Evolutionary conservation across 2,797 vertebrate genomes (phyloP).

Genomic region (Labroides dimidiatus): DNA sequence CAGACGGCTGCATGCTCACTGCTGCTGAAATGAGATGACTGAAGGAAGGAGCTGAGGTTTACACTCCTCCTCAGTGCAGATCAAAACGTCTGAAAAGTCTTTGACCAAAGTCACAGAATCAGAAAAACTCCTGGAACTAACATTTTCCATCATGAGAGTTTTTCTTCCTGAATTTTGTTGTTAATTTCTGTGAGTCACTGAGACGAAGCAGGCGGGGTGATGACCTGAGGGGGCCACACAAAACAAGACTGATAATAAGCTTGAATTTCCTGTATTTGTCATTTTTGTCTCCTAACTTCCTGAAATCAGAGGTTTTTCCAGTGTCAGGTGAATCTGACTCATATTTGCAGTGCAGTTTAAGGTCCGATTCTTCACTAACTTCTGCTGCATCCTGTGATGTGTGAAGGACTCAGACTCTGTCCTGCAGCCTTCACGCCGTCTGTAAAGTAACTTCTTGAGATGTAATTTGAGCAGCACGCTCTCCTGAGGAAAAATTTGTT

Average conservation of each 20-base stretch:
- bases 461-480: constrained; percentile 28
- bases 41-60: not conserved
- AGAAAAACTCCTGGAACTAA: too few relatives aligned
- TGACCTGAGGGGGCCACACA: too few relatives aligned
- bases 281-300: too few relatives aligned
- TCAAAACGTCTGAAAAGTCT: not conserved
- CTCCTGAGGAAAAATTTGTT: constrained; percentile 25
- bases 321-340: too few relatives aligned
- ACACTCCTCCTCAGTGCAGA: not conserved
- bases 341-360: too few relatives aligned
- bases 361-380: constrained; percentile 13
- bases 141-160: not conserved
- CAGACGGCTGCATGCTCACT: not conserved
- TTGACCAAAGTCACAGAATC: too few relatives aligned
- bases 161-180: too few relatives aligned
- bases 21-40: not conserved
- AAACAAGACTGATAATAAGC: too few relatives aligned
- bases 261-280: too few relatives aligned
- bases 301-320: too few relatives aligned
- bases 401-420: constrained; percentile 5
- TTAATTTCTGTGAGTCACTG: too few relatives aligned
- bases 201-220: too few relatives aligned
- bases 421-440: constrained; percentile 1
- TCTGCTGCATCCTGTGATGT: constrained; percentile 13
- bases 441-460: constrained; percentile 22